Evolutionary conservation across 2,888 invertebrate species (phyloP), one percentile per base, ranked within the genome.

Genomic region (Alloplasta piceator): DNA sequence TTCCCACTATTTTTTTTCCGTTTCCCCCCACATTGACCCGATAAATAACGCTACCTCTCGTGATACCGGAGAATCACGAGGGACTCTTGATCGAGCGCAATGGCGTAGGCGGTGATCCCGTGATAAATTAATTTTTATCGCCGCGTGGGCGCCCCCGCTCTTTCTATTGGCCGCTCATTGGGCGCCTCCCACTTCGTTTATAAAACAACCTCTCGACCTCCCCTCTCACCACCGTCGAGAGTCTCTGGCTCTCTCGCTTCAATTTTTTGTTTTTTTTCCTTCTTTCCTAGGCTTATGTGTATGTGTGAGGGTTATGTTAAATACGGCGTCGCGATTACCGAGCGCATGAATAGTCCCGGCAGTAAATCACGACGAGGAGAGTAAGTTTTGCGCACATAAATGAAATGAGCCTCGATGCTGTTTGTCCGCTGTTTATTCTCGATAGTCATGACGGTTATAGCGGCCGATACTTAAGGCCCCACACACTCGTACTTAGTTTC

Each of bases 91-190:
- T 83, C 83, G 82, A 77, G 84, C 88, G 87, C 87, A 89, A 89
- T 89, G 89, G 89, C 89, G 89, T 89, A 89, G 89, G 89, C 87
- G 89, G 87, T 85, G 87, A 88, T 88, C 80, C 85, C 84, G 86
- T 88, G 89, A 89, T 89, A 89, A 89, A 89, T 89, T 89, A 88
- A 89, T 89, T 89, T 89, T 89, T 88, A 89, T 87, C 84, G 83
- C 89, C 85, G 87, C 89, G 88, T 88, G 89, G 89, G 88, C 89
- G 88, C 88, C 86, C 50, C 67, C 86, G 87, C 87, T 87, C 80
- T 88, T 86, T 87, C 89, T 84, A 89, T 89, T 89, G 89, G 89
- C 84, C 73, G 86, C 80, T 83, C 85, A 89, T 88, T 86, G 85
- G 85, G 86, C 86, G 77, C 89, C 89, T 89, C 89, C 89, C 85